These are phyloP conservation scores for Noctuana brunneofusca DNA, from an alignment of 2,888 invertebrate species.

Conservation along the genomic window DNA sequence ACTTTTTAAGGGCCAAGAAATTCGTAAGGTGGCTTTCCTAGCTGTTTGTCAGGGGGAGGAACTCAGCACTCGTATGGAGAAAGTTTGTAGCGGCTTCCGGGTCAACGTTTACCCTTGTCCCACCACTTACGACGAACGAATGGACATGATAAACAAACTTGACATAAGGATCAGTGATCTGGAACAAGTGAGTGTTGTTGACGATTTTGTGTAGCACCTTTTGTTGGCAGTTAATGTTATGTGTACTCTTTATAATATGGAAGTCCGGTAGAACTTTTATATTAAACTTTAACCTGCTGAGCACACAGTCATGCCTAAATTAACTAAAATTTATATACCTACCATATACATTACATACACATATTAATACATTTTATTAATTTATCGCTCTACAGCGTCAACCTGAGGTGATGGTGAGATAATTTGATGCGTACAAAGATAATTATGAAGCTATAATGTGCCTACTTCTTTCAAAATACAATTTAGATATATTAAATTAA, in stretches of 20 bases:
- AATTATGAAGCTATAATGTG: too few species aligned
- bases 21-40: conserved; percentile 93
- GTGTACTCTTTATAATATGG: not conserved
- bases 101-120: conserved; percentile 95
- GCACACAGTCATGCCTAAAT: not conserved
- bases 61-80: conserved; percentile 89
- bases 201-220: not conserved
- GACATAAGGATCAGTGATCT: conserved; percentile 90
- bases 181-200: conserved; percentile 80
- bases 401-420: too few species aligned
- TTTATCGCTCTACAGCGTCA: too few species aligned
- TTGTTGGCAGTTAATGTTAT: not conserved
- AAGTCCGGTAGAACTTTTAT: not conserved
- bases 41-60: conserved; percentile 93
- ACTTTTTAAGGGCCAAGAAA: conserved; percentile 86
- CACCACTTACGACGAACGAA: conserved; percentile 87
- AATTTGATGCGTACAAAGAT: too few species aligned
- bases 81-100: conserved; percentile 94
- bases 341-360: too few species aligned
- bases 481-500: too few species aligned
- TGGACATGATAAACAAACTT: conserved; percentile 90
- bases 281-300: not conserved
- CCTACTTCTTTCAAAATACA: too few species aligned
- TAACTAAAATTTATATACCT: too few species aligned
- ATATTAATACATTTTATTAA: too few species aligned